A percentile compares a stretch with the other conserved stretches of the same genome.
These are phyloP conservation scores for Meleagris gallopavo DNA, from an alignment of 2,113 vertebrate species.

Conservation along the genomic window DNA sequence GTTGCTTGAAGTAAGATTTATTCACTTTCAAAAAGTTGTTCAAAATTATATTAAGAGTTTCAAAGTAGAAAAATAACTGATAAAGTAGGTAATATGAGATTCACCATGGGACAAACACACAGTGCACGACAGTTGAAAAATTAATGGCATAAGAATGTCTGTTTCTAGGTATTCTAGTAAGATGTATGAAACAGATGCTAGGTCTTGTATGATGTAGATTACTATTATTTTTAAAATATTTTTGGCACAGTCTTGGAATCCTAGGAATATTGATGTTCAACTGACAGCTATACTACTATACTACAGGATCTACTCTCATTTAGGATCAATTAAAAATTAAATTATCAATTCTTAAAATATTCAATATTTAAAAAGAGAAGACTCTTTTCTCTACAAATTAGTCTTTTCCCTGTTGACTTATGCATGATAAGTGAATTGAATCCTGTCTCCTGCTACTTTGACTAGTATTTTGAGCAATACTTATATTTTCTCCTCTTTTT, in stretches of 20 bases:
- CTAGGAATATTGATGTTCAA: neutral
- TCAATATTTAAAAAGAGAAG: neutral
- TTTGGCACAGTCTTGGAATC: neutral
- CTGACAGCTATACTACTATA: neutral
- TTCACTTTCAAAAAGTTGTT: neutral
- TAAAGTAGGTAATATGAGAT: neutral
- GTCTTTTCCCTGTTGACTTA: neutral
- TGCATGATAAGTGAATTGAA: neutral
- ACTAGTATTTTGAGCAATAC: neutral
- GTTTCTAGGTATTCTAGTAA: neutral
- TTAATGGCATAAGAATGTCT: neutral
- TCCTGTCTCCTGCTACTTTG: neutral
- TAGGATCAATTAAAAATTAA: neutral
- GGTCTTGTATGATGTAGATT: rapidly evolving
- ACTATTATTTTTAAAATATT: neutral
- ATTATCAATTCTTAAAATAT: neutral
- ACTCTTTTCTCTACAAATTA: neutral
- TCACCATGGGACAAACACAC: neutral
- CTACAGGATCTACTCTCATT: neutral
- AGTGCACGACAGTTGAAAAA: neutral
- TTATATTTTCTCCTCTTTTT: neutral
- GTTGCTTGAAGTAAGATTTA: slow-evolving; percentile 35
- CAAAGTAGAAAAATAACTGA: neutral
- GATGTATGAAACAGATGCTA: neutral
- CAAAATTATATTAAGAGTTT: neutral